Evolutionary conservation across 2,113 vertebrate species (phyloP).

Genomic region (Corythornis madagascariensis): DNA sequence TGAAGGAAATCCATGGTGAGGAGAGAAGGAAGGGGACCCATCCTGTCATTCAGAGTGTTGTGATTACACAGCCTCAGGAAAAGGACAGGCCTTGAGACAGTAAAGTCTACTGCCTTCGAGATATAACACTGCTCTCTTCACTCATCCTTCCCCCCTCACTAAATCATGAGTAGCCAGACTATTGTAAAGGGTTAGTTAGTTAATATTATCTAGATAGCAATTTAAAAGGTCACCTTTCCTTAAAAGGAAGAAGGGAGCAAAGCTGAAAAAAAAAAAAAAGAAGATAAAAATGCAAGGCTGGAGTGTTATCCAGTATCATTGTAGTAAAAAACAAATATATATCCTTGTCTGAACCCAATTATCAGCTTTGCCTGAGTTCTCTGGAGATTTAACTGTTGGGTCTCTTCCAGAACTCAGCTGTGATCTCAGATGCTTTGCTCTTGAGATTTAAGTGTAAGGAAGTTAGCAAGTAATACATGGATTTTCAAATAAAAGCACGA

Average conservation of each 20-base stretch:
- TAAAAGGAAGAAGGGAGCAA: neutral
- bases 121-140: neutral
- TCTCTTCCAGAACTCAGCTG: neutral
- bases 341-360: constrained; percentile 36
- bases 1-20: neutral
- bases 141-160: neutral
- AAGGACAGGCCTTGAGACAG: neutral
- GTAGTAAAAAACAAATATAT: constrained; percentile 13
- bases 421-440: constrained; percentile 36
- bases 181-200: neutral
- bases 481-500: constrained; percentile 21
- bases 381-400: constrained; percentile 9
- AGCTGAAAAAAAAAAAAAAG: neutral
- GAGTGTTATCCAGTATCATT: neutral
- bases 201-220: neutral
- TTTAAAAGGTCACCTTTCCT: neutral
- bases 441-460: neutral
- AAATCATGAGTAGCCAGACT: neutral
- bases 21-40: neutral
- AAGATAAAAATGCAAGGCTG: neutral
- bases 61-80: neutral
- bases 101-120: neutral
- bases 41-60: neutral
- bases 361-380: constrained; percentile 21
- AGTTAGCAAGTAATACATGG: neutral